Evolutionary conservation across 2,888 invertebrate genomes (phyloP).

Genomic region (Ochropleura leucogaster): DNA sequence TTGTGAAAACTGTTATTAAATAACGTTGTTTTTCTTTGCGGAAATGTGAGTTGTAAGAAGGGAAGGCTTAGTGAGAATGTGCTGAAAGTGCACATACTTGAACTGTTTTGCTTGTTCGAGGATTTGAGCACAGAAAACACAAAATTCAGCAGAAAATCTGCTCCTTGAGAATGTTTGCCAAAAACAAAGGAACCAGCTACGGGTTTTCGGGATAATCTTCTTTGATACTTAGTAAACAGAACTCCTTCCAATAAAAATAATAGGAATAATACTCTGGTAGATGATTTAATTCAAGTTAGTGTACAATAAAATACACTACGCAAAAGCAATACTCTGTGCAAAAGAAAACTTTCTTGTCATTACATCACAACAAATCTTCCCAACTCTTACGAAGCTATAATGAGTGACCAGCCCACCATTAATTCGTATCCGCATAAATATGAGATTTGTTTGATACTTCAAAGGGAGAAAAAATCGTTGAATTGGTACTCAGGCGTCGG

Average conservation of each 20-base stretch:
- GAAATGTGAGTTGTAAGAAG: neutral
- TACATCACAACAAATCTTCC: neutral
- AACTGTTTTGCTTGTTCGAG: conserved; percentile 1
- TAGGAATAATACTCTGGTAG: neutral
- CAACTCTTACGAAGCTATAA: conserved; percentile 22
- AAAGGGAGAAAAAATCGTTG: conserved; percentile 77
- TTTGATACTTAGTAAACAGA: neutral
- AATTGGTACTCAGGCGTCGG: conserved; percentile 84
- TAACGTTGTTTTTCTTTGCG: conserved; percentile 20
- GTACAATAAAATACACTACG: too few species aligned
- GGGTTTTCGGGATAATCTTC: neutral
- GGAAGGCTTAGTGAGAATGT: neutral
- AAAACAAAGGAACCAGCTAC: neutral
- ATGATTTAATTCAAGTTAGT: too few species aligned
- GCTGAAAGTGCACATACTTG: neutral
- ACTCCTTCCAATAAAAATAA: neutral
- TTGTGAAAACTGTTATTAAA: conserved; percentile 39
- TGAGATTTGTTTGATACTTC: conserved; percentile 67
- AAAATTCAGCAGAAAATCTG: neutral
- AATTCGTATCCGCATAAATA: conserved; percentile 58
- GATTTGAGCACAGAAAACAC: conserved; percentile 5
- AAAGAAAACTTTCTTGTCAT: neutral
- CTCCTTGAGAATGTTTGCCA: neutral
- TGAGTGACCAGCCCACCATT: conserved; percentile 24
- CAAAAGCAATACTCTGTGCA: too few species aligned